Percentiles rank a stretch among this genome's conserved stretches.
phyloP scores from a whole-genome alignment of 2,113 vertebrate species.

The Hassar affinis region DNA sequence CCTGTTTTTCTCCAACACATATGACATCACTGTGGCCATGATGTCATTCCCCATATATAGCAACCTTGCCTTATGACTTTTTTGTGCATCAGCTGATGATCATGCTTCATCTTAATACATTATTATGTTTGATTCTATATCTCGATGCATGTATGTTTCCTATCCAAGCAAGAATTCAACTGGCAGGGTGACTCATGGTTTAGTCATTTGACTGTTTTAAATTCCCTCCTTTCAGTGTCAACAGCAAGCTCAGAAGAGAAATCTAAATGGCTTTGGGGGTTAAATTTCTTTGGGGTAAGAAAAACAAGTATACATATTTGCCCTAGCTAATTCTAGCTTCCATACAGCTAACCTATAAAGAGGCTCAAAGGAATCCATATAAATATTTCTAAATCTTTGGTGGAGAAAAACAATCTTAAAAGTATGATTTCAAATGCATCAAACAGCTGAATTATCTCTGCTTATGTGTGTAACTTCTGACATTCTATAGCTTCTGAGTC shows the following conservation, averaged over 20 bases:
- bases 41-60: slow-evolving; percentile 44
- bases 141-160: slow-evolving; percentile 52
- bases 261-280: slow-evolving; percentile 59
- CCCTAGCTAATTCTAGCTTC: slow-evolving; percentile 46
- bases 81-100: slow-evolving; percentile 5
- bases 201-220: slow-evolving; percentile 72
- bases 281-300: slow-evolving; percentile 57
- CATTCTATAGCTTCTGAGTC: slow-evolving; percentile 29
- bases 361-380: neutral
- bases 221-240: slow-evolving; percentile 78
- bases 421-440: neutral
- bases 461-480: slow-evolving; percentile 9
- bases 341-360: neutral
- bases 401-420: neutral
- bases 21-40: slow-evolving; percentile 51
- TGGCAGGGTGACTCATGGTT: slow-evolving; percentile 68
- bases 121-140: slow-evolving; percentile 57
- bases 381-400: neutral
- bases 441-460: neutral
- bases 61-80: slow-evolving; percentile 3
- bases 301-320: slow-evolving; percentile 65
- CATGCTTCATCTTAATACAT: slow-evolving; percentile 30
- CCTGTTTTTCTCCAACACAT: slow-evolving; percentile 37
- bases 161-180: slow-evolving; percentile 65
- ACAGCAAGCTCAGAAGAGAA: slow-evolving; percentile 74